Evolutionary conservation across 2,888 invertebrate species (phyloP).

Genomic region (Agonopterix alstromeriana): DNA sequence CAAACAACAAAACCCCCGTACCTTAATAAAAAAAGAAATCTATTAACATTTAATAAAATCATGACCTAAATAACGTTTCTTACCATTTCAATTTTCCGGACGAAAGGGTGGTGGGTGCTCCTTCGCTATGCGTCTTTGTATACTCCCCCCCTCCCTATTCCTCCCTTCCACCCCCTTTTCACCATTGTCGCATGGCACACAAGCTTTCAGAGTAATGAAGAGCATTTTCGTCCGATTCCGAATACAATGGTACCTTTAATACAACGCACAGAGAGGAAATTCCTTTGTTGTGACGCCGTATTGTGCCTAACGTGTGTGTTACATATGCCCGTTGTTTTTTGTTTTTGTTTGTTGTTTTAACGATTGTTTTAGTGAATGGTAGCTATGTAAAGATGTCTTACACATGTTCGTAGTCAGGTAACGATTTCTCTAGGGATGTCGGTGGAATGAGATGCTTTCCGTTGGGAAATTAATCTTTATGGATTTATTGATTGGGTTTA

Average conservation of each 20-base stretch:
- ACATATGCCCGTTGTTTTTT: conserved; percentile 53
- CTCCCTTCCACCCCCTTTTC: conserved; percentile 31
- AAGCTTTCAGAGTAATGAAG: conserved; percentile 78
- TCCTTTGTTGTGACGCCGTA: conserved; percentile 56
- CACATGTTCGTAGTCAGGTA: too few species aligned
- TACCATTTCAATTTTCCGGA: conserved; percentile 75
- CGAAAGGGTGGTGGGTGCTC: conserved; percentile 64
- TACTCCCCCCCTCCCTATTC: conserved; percentile 26
- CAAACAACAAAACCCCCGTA: conserved; percentile 14
- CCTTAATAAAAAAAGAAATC: conserved; percentile 31
- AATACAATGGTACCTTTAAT: conserved; percentile 69
- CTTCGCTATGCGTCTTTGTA: conserved; percentile 66
- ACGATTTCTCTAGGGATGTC: too few species aligned
- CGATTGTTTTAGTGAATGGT: conserved; percentile 60
- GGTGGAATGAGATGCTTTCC: too few species aligned
- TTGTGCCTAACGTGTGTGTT: conserved; percentile 64
- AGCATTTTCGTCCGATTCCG: conserved; percentile 77
- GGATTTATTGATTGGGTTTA: too few species aligned
- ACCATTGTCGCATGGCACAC: conserved; percentile 73
- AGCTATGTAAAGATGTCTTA: conserved; percentile 19
- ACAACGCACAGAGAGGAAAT: conserved; percentile 69
- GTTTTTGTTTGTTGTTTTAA: conserved; percentile 31
- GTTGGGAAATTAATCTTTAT: too few species aligned
- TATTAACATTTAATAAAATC: conserved; percentile 73
- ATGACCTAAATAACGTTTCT: conserved; percentile 74